Evolutionary conservation across 2,888 invertebrate genomes (phyloP), one percentile per base, ranked within the genome.

Genomic region (Dorcus parallelipipedus): DNA sequence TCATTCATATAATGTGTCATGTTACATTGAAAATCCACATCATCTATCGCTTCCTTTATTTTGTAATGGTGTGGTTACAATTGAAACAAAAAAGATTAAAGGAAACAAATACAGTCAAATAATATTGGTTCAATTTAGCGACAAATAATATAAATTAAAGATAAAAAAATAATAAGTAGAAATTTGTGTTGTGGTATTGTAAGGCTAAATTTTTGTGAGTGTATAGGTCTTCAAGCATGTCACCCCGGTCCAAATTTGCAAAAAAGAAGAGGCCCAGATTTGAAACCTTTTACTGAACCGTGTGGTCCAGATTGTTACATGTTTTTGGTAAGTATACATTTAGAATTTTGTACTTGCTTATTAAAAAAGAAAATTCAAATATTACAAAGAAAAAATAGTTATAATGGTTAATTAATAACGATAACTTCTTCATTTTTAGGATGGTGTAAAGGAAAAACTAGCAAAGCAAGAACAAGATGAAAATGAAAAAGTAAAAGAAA

Each of bases 181-280:
- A 6, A 33, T 33, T 33, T 33, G 26, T 6, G 3, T 33, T 33
- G 6, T 33, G 26, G 1, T 7, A 33, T 33, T 33, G 26, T 33
- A 33, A 33, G 9, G 39, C 9, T 49, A 20, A 53, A 33, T 17
- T 41, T 41, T 48, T n/a, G 23, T 26, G 39, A 45, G n/a, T 52
- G n/a, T 67, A 40, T 76, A 93, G 93, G 93, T 70, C 81, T 93
- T 61, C 92, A 93, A 82, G 91, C 90, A 38, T 93, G 93, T 73
- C 94, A 95, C 79, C 93, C 95, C 0, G 91, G 92, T 33, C 95
- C 96, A 2, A 95, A 94, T 80, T 83, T 93, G 69, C 86, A 89
- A 68, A 93, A 91, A 76, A 84, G 95, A 52, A 90, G 93, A 74
- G 93, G 92, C 20, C 93, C 94, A 0, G 95, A 96, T 73, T 81